Conservation (phyloP, 2,113 vertebrate species). For the Coptodon bakossiorum region DNA sequence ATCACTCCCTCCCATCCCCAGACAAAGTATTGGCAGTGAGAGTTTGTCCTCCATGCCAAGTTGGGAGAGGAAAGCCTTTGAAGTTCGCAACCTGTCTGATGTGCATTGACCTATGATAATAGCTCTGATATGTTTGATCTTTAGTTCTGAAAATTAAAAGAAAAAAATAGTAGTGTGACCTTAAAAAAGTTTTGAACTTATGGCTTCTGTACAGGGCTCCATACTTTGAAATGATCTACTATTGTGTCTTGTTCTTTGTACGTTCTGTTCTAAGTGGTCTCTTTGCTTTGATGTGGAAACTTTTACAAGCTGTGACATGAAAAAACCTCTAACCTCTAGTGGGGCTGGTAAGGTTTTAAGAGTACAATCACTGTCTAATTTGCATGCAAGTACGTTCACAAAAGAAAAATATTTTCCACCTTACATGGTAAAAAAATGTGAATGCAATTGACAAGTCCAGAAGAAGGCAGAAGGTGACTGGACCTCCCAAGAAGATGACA, state of each 20-base stretch:
- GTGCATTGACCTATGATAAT: constrained; percentile 23
- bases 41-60: background rate
- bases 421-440: background rate
- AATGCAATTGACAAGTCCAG: background rate
- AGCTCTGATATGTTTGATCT: constrained; percentile 10
- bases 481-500: no score
- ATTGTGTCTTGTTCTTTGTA: background rate
- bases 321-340: background rate
- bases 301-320: background rate
- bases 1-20: background rate
- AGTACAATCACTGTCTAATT: background rate
- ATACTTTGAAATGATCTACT: background rate
- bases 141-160: background rate
- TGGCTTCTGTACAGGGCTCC: background rate
- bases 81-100: constrained; percentile 22
- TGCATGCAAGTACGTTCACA: background rate
- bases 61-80: background rate
- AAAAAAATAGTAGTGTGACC: background rate
- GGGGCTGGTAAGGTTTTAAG: background rate
- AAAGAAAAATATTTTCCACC: background rate
- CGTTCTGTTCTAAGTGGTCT: background rate
- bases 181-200: background rate
- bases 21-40: constrained; percentile 4
- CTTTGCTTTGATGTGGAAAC: background rate
- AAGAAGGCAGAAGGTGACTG: background rate